Evolutionary conservation across 2,888 invertebrate genomes (phyloP).

Genomic region (Philereme transversata): DNA sequence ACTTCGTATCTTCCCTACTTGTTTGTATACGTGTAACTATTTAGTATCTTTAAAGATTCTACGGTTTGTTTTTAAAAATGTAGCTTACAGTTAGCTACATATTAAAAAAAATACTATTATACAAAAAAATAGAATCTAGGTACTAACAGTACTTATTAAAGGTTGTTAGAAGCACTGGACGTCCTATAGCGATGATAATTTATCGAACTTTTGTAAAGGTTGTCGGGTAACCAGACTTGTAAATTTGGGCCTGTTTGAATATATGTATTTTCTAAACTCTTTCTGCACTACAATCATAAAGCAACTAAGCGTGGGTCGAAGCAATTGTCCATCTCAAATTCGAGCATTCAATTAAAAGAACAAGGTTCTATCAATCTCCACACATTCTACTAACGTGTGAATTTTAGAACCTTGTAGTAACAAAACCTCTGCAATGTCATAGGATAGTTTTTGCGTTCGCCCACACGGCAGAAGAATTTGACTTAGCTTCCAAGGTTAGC

Average conservation of each 20-base stretch:
- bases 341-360: conserved; percentile 48
- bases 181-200: no score
- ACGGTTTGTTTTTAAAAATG: no score
- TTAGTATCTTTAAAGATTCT: no score
- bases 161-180: no score
- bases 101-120: no score
- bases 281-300: conserved; percentile 26
- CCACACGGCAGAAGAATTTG: conserved; percentile 79
- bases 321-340: conserved; percentile 80
- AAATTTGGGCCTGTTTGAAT: background rate
- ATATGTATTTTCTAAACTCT: background rate
- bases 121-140: no score
- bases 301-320: conserved; percentile 68
- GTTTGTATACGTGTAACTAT: no score
- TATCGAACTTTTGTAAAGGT: no score
- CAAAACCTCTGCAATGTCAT: conserved; percentile 69
- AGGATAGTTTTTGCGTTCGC: conserved; percentile 82
- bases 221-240: no score
- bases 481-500: conserved; percentile 76
- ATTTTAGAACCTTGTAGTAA: conserved; percentile 60
- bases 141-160: no score
- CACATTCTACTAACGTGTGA: conserved; percentile 29
- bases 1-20: background rate
- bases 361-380: conserved; percentile 58
- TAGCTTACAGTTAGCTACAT: no score